Evolutionary conservation across 2,888 invertebrate species (phyloP), one percentile per base, ranked within the genome.

Genomic region (Coelogynopora nodosa): DNA sequence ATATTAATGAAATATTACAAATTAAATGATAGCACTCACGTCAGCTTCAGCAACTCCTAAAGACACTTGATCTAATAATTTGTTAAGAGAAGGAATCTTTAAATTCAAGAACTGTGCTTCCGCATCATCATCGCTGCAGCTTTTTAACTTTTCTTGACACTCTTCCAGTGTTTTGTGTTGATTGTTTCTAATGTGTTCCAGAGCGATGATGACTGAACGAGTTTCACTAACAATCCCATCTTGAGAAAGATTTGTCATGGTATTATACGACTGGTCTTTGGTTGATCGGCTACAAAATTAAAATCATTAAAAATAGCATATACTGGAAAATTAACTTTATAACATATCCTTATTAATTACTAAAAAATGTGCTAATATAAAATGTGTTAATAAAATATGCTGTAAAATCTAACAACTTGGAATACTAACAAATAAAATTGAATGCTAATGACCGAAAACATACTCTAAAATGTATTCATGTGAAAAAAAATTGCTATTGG

Each of bases 41-140:
- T 74, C 74, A 74, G 74, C 74, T 74, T 74, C 74, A 74, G 74
- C 74, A 74, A 74, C 27, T 74, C 74, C 74, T 5, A 74, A 23
- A 2, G 5, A 10, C 10, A 74, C 74, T 26, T 74, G 74, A n/a
- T 74, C 74, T 26, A 74, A 26, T 23, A 74, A 26, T 74, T 23
- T 74, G 27, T 74, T 74, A 2, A 74, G 18, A n/a, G 74, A 5
- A 2, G 74, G 74, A 26, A 74, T 74, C 27, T 74, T 74, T n/a
- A 23, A 13, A 74, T 74, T 74, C 23, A 74, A 23, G 2, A 23
- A 5, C 27, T 74, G 74, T 74, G 27, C 5, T 74, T 74, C 74
- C 2, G 18, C 23, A 23, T 74, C 74, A 13, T 74, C 74, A 74
- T 23, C 23, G 74, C 74, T 26, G 23, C 23, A 74, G 2, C 27